Evolutionary conservation across 1,140 invertebrate genomes (phyloP).

Genomic region (Piezodorus guildinii): DNA sequence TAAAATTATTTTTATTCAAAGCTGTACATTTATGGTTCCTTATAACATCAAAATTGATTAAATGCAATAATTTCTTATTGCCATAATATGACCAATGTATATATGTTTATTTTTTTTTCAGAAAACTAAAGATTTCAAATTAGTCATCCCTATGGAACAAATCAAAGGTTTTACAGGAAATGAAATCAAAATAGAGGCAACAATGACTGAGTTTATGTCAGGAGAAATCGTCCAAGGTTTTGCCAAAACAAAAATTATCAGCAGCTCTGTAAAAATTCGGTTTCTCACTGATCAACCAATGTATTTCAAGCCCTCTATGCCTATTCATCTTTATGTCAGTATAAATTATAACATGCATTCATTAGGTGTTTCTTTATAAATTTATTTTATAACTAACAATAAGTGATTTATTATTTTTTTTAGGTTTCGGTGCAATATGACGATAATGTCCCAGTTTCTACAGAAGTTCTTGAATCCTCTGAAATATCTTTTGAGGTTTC

Average conservation of each 20-base stretch:
- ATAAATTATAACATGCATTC: not conserved
- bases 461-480: slow-evolving; percentile 1
- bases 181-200: slow-evolving; percentile 31
- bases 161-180: slow-evolving; percentile 15
- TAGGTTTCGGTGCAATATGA: slow-evolving; percentile 28
- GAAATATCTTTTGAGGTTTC: not conserved
- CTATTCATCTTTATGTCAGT: slow-evolving; percentile 40
- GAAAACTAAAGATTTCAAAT: slow-evolving; percentile 21
- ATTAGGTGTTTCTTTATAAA: not conserved
- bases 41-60: too few relatives aligned
- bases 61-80: too few relatives aligned
- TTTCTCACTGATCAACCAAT: slow-evolving; percentile 42
- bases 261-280: slow-evolving; percentile 35
- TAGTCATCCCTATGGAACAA: slow-evolving; percentile 9
- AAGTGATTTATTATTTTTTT: slow-evolving; percentile 14
- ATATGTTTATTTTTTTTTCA: not conserved
- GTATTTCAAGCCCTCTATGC: slow-evolving; percentile 45
- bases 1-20: too few relatives aligned
- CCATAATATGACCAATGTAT: too few relatives aligned
- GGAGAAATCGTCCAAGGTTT: slow-evolving; percentile 35
- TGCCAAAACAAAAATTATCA: slow-evolving; percentile 40
- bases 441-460: not conserved
- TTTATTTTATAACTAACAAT: not conserved
- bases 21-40: too few relatives aligned
- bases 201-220: slow-evolving; percentile 33